Evolutionary conservation across 2,888 invertebrate genomes (phyloP), one percentile per base, ranked within the genome.

Genomic region (Nemurella pictetii): DNA sequence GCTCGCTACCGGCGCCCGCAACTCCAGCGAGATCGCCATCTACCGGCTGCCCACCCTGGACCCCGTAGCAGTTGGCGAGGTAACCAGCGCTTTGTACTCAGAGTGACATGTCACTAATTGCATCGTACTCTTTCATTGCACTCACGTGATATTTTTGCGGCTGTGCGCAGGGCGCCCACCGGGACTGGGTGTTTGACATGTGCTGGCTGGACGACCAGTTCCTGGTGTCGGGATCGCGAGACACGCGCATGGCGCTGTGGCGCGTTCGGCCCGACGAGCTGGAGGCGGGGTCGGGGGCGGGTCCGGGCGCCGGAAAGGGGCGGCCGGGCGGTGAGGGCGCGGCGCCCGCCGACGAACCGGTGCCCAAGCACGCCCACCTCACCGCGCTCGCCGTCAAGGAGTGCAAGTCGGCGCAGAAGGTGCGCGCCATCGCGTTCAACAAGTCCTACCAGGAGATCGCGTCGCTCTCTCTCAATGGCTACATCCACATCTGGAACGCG

Each of bases 171-270:
- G 91, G 92, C 88, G 97, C 96, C 0, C 98, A 99, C 89, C 94
- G 95, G 88, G 98, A 99, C 90, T 97, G 98, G 95, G 96, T 97
- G 86, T 93, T 96, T 90, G 98, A 98, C 89, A 95, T 98, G 94
- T 96, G 96, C 87, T 99, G 98, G 98, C 91, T 99, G 86, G 98
- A 99, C 90, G 98, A 99, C 90, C 96, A 98, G 90, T 98, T 97
- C 92, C 91, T 98, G 84, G 97, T 98, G 85, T 97, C 98, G 5
- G 98, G 98, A 15, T 97, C 98, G 0, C 94, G 98, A 84, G 98
- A 98, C 90, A 96, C 97, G 2, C 95, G 95, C 89, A 93, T 98
- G 92, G 96, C 97, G 28, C 91, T 98, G 85, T 99, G 98, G 98
- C 93, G 95, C 86, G 95, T 98, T 36, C 88, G 89, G 83, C 95